Evolutionary conservation across 2,113 vertebrate genomes (phyloP).

Genomic region (Oncorhynchus keta): DNA sequence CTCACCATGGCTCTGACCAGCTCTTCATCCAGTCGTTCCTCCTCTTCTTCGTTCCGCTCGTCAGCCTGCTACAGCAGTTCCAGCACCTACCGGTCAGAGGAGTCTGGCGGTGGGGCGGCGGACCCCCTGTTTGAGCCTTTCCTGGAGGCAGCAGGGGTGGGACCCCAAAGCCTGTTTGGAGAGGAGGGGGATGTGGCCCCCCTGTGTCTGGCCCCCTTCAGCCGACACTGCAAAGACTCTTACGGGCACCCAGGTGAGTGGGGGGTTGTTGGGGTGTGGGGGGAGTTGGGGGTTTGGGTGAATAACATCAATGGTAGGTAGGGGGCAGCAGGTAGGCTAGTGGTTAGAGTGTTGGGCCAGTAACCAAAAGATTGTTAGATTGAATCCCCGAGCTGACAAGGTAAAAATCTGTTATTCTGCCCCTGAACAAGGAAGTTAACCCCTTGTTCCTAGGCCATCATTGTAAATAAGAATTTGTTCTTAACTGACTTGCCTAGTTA

Average conservation of each 20-base stretch:
- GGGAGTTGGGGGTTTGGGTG: background rate
- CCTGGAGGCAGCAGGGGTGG: slow-evolving; percentile 32
- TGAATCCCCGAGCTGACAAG: background rate
- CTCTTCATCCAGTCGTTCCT: slow-evolving; percentile 63
- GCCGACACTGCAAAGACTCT: slow-evolving; percentile 53
- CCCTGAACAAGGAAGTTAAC: too few species aligned
- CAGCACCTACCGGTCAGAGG: slow-evolving; percentile 61
- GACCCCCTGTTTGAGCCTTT: slow-evolving; percentile 66
- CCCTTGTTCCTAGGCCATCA: too few species aligned
- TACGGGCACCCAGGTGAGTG: slow-evolving; percentile 65
- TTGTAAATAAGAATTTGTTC: too few species aligned
- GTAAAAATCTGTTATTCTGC: too few species aligned
- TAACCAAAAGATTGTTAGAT: too few species aligned
- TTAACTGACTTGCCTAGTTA: too few species aligned
- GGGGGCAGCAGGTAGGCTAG: too few species aligned
- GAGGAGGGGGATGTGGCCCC: slow-evolving; percentile 47
- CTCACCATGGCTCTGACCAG: slow-evolving; percentile 62
- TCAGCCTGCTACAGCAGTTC: slow-evolving; percentile 65
- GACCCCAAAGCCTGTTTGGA: slow-evolving; percentile 55
- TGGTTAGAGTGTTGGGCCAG: too few species aligned
- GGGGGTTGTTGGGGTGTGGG: slow-evolving; percentile 6
- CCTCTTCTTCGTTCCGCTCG: slow-evolving; percentile 60
- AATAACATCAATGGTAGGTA: too few species aligned
- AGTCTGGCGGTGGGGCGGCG: slow-evolving; percentile 36
- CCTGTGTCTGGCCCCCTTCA: slow-evolving; percentile 44